Percentiles rank a stretch among this genome's conserved stretches.
Evolutionary conservation across 2,797 vertebrate species (phyloP).

Genomic region (Xyrichtys novacula): DNA sequence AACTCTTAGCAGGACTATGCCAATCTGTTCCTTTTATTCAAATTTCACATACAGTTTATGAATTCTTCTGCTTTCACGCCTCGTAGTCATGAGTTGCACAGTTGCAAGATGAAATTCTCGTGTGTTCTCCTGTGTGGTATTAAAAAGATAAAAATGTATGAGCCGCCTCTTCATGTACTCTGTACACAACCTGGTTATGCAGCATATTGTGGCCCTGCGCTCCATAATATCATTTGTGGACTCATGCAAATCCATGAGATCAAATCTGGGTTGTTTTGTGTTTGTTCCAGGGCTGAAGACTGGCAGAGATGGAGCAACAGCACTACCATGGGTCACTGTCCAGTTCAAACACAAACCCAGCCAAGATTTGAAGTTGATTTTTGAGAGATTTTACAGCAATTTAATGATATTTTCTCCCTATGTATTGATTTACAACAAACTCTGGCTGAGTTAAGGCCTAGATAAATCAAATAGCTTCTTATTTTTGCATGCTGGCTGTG

Average conservation of each 20-base stretch:
- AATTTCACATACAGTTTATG: not conserved
- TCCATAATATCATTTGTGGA: slow-evolving; percentile 43
- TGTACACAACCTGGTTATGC: slow-evolving; percentile 36
- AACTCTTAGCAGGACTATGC: not conserved
- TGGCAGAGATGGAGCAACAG: slow-evolving; percentile 18
- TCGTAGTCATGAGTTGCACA: slow-evolving; percentile 33
- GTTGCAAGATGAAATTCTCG: slow-evolving; percentile 12
- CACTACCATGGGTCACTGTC: slow-evolving; percentile 35
- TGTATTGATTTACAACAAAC: slow-evolving; percentile 27
- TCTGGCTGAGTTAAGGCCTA: not conserved
- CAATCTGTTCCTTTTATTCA: not conserved
- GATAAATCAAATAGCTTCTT: slow-evolving; percentile 13
- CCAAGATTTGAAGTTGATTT: slow-evolving; percentile 12
- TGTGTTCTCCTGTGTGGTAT: slow-evolving; percentile 10
- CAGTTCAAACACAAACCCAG: slow-evolving; percentile 39
- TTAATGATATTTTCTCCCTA: not conserved
- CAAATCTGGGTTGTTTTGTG: slow-evolving; percentile 2
- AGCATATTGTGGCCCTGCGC: slow-evolving; percentile 33
- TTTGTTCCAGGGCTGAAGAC: slow-evolving; percentile 4
- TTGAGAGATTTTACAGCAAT: slow-evolving; percentile 30
- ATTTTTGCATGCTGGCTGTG: slow-evolving; percentile 16
- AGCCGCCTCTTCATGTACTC: slow-evolving; percentile 39
- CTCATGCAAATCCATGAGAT: slow-evolving; percentile 14
- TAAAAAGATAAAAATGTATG: slow-evolving; percentile 34
- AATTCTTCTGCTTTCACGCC: not conserved